Conservation (phyloP, 2,113 vertebrate species). For the Caranx melampygus region DNA sequence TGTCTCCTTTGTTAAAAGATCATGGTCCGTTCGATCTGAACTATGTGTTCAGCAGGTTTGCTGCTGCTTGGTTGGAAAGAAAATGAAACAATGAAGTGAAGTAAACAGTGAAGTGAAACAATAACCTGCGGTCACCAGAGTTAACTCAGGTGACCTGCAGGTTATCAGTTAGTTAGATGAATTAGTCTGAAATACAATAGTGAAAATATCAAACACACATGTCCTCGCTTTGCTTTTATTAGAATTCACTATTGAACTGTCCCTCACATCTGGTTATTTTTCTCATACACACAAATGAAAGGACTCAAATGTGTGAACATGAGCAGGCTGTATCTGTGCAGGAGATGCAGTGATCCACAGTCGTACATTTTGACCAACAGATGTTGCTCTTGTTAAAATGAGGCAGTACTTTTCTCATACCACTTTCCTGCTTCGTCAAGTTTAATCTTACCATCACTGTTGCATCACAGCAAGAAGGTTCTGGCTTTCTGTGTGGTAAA, state of each 20-base stretch:
- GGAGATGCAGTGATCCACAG: constrained; percentile 28
- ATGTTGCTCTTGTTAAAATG: too few relatives aligned
- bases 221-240: constrained; percentile 3
- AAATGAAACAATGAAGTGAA: too few relatives aligned
- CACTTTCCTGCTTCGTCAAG: too few relatives aligned
- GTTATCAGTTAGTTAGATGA: not conserved
- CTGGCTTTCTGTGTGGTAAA: too few relatives aligned
- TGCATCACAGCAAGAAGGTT: too few relatives aligned
- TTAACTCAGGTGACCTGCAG: too few relatives aligned
- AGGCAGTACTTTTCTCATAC: too few relatives aligned
- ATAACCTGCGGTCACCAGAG: too few relatives aligned
- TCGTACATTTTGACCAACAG: not conserved
- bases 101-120: too few relatives aligned
- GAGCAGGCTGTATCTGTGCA: constrained; percentile 16
- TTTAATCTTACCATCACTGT: too few relatives aligned
- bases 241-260: not conserved
- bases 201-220: not conserved
- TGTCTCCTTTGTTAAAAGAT: not conserved
- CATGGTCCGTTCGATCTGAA: not conserved
- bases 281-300: constrained; percentile 20
- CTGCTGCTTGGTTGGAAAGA: too few relatives aligned
- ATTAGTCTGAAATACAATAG: not conserved
- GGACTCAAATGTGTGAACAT: constrained; percentile 5
- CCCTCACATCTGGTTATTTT: not conserved
- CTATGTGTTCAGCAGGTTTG: too few relatives aligned